A percentile compares a stretch with the other conserved stretches of the same genome.
Conservation (phyloP, 2,888 invertebrate species). For the Proisotoma minuta region DNA sequence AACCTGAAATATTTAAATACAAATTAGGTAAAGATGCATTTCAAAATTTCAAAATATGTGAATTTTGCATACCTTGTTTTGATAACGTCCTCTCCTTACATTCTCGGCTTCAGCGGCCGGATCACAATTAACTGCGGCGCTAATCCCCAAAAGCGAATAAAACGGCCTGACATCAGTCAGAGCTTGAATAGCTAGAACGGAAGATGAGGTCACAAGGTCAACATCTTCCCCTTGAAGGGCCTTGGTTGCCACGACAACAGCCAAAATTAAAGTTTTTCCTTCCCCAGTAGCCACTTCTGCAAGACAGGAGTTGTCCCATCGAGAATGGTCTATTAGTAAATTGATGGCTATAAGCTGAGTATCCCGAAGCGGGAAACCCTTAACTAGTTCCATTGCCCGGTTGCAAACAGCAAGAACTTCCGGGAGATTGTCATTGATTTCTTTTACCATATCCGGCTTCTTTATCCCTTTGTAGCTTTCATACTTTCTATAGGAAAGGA, state of each 20-base stretch:
- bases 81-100: background rate
- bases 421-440: background rate
- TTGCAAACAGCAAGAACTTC: background rate
- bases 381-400: background rate
- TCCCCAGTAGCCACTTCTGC: constrained; percentile 51
- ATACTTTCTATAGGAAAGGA: background rate
- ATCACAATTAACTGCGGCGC: constrained; percentile 47
- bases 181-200: constrained; percentile 49
- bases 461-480: background rate
- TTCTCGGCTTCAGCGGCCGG: background rate
- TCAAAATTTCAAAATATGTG: too few species aligned
- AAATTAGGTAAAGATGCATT: too few species aligned
- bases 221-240: constrained; percentile 48
- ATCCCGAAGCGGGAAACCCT: background rate
- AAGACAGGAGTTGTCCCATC: constrained; percentile 30
- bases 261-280: constrained; percentile 51
- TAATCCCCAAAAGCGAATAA: constrained; percentile 48
- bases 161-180: constrained; percentile 42
- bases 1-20: too few species aligned
- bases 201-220: constrained; percentile 50
- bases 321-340: constrained; percentile 15
- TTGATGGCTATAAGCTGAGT: background rate
- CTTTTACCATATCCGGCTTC: background rate
- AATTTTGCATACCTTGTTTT: too few species aligned
- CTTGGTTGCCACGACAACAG: constrained; percentile 48